Conservation (phyloP, 2,888 invertebrate genomes). For the Pecten maximus region DNA sequence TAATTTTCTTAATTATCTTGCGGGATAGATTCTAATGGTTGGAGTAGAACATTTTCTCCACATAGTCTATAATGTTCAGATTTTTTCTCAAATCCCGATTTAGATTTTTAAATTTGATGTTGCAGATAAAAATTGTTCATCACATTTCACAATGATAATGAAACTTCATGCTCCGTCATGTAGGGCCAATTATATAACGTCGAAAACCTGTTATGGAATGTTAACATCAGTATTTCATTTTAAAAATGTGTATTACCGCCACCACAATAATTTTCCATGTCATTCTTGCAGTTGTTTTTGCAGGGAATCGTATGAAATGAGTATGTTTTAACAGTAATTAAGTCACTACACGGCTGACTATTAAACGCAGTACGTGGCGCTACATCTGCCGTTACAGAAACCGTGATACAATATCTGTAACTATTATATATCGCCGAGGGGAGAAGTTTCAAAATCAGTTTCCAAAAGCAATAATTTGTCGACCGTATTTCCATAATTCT, state of each 20-base stretch:
- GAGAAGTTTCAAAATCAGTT: neutral
- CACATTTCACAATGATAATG: constrained; percentile 3
- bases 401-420: neutral
- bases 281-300: neutral
- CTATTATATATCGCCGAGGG: neutral
- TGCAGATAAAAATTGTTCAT: neutral
- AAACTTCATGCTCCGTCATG: neutral
- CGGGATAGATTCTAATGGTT: constrained; percentile 1
- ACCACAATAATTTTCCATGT: neutral
- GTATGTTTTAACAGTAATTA: neutral
- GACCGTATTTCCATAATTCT: neutral
- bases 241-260: neutral
- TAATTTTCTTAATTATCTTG: neutral
- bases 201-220: neutral
- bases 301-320: neutral
- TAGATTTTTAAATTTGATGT: constrained; percentile 9
- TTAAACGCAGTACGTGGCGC: neutral
- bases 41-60: neutral
- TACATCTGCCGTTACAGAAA: neutral
- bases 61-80: constrained; percentile 5
- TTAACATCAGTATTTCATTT: neutral
- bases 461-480: neutral
- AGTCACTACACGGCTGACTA: neutral
- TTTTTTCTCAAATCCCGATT: neutral
- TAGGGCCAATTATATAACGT: neutral